Evolutionary conservation across 2,888 invertebrate genomes (phyloP).

Genomic region (Tinea semifulvella): DNA sequence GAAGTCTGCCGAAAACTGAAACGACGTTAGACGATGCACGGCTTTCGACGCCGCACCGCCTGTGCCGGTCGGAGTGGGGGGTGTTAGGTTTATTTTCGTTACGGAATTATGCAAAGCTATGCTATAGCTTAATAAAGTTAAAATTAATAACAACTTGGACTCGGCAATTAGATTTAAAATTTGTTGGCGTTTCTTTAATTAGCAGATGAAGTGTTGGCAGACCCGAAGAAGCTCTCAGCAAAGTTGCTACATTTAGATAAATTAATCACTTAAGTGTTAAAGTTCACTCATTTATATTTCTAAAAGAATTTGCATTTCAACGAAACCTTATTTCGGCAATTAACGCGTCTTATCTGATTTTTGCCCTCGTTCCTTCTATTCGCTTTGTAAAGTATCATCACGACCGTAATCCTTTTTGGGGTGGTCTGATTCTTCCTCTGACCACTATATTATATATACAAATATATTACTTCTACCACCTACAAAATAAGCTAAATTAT

Average conservation of each 20-base stretch:
- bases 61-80: no score
- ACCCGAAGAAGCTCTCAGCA: not conserved
- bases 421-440: no score
- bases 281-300: constrained; percentile 12
- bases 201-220: constrained; percentile 7
- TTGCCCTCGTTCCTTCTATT: not conserved
- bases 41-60: no score
- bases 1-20: no score
- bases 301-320: constrained; percentile 12
- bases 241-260: constrained; percentile 9
- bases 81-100: no score
- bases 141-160: no score
- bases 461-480: no score
- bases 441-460: no score
- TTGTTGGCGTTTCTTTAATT: constrained; percentile 6
- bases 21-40: no score
- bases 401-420: no score
- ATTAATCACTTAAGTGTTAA: constrained; percentile 13
- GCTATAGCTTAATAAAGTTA: not conserved
- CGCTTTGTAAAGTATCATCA: not conserved
- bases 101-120: no score
- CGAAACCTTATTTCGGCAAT: constrained; percentile 5
- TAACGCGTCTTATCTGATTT: constrained; percentile 1
- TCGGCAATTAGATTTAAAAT: constrained; percentile 3
- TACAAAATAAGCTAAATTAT: no score